Evolutionary conservation across 2,888 invertebrate genomes (phyloP).

Genomic region (Dioctria rufipes): DNA sequence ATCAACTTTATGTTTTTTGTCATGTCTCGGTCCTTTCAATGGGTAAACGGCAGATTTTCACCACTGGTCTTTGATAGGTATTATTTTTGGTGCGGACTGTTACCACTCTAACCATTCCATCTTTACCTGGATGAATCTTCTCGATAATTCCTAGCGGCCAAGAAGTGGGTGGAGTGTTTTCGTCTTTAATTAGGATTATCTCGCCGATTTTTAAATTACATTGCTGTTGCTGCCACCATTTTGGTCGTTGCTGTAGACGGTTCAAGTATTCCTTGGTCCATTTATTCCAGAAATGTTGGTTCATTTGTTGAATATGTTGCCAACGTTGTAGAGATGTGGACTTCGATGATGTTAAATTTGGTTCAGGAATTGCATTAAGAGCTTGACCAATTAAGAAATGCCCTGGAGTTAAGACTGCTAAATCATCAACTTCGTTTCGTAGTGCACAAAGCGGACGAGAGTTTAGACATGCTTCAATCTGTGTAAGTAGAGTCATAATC

Average conservation of each 20-base stretch:
- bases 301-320: background rate
- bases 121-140: background rate
- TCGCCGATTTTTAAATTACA: background rate
- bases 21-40: no score
- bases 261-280: constrained; percentile 2
- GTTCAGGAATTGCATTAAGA: no score
- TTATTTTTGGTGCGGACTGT: background rate
- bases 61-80: background rate
- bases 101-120: background rate
- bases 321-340: no score
- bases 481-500: constrained; percentile 60
- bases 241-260: background rate
- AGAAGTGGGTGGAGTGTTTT: no score
- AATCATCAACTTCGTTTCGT: no score
- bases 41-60: no score
- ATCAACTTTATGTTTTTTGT: no score
- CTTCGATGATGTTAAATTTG: no score
- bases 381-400: no score
- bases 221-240: background rate
- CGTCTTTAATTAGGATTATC: background rate
- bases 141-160: no score
- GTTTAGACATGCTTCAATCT: constrained; percentile 60
- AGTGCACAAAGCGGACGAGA: no score
- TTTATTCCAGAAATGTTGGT: constrained; percentile 19
- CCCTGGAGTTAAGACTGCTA: no score